Percentiles rank a stretch among this genome's conserved stretches.
phyloP scores from a whole-genome alignment of 2,888 invertebrate genomes.

The Ectemnius lituratus region DNA sequence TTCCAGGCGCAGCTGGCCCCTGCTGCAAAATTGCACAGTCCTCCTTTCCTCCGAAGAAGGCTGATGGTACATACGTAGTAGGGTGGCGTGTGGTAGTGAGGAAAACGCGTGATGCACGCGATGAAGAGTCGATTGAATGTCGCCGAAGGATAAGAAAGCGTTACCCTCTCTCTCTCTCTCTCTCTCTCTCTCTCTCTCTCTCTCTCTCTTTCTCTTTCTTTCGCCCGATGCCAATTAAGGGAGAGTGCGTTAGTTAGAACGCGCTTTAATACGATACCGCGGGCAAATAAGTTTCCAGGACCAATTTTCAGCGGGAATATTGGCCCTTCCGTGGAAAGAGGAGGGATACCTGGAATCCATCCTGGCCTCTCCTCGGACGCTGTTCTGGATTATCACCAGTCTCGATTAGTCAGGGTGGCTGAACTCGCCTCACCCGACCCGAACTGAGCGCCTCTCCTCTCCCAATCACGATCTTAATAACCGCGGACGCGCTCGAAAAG shows the following conservation, averaged over 20 bases:
- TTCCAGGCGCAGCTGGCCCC: neutral
- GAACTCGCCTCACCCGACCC: slow-evolving; percentile 51
- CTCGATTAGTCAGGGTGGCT: slow-evolving; percentile 58
- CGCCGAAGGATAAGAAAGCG: too few relatives aligned
- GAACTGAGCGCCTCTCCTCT: slow-evolving; percentile 46
- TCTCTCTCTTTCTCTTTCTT: too few relatives aligned
- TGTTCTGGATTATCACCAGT: slow-evolving; percentile 57
- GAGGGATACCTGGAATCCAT: slow-evolving; percentile 55
- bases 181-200: too few relatives aligned
- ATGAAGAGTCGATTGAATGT: too few relatives aligned
- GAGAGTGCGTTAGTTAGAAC: slow-evolving; percentile 30
- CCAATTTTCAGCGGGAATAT: slow-evolving; percentile 48
- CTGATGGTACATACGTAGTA: neutral
- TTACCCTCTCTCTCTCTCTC: too few relatives aligned
- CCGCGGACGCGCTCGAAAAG: slow-evolving; percentile 56
- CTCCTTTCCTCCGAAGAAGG: too few relatives aligned
- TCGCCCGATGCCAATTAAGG: slow-evolving; percentile 31
- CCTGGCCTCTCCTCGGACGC: slow-evolving; percentile 42
- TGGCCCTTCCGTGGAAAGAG: slow-evolving; percentile 42
- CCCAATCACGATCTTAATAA: slow-evolving; percentile 73
- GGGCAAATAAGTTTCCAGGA: slow-evolving; percentile 38
- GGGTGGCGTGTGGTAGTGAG: neutral
- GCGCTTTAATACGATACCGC: slow-evolving; percentile 33
- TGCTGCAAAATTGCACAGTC: too few relatives aligned
- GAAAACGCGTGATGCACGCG: too few relatives aligned